Percentiles rank a stretch among this genome's conserved stretches.
phyloP scores from a whole-genome alignment of 2,113 vertebrate genomes.

The Mesoclemmys tuberculata region DNA sequence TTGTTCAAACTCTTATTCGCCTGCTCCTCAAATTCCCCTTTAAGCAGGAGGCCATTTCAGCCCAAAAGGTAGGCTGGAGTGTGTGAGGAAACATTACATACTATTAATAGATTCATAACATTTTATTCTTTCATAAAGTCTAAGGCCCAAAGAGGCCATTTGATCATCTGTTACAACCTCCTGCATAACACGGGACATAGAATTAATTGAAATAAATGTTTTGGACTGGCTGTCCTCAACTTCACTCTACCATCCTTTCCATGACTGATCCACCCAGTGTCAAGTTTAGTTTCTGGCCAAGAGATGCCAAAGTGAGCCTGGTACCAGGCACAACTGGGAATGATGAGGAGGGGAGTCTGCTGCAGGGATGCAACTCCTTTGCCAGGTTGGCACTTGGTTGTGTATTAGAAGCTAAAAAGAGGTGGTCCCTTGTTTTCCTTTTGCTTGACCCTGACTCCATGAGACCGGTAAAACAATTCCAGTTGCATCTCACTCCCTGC shows the following conservation, averaged over 20 bases:
- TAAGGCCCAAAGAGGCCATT: no score
- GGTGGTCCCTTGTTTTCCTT: not conserved
- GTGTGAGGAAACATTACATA: no score
- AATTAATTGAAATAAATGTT: constrained; percentile 15
- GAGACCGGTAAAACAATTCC: constrained; percentile 4
- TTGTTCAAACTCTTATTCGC: no score
- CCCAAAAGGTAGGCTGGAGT: no score
- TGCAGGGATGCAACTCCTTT: not conserved
- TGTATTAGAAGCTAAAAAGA: not conserved
- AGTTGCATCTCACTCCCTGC: constrained; percentile 30
- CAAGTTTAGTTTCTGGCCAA: constrained; percentile 38
- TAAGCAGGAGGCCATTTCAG: no score
- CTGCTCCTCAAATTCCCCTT: no score
- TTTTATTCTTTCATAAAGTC: no score
- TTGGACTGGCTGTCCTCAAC: not conserved
- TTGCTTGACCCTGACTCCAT: not conserved
- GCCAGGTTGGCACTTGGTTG: constrained; percentile 17
- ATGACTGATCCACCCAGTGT: constrained; percentile 40
- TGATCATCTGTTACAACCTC: no score
- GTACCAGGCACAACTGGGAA: not conserved
- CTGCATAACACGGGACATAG: not conserved
- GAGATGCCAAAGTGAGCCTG: not conserved
- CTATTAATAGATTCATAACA: no score
- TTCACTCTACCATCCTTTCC: constrained; percentile 20
- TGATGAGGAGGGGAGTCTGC: not conserved